These are phyloP conservation scores for Tholera decimalis DNA, from an alignment of 2,888 invertebrate genomes.

Conservation along the genomic window DNA sequence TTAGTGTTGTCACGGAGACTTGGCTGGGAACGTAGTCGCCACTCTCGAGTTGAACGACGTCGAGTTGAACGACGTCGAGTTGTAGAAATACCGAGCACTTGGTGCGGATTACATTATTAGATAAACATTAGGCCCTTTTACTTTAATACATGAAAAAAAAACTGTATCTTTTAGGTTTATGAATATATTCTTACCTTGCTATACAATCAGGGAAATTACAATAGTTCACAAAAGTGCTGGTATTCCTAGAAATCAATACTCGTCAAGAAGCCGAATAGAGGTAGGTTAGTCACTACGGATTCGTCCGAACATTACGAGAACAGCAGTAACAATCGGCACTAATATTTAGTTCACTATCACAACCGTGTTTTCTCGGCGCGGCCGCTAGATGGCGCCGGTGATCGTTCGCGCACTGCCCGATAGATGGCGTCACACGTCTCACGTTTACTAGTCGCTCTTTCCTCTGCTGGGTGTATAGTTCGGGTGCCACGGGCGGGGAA, in stretches of 20 bases:
- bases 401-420: slow-evolving; percentile 59
- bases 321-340: slow-evolving; percentile 71
- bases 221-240: slow-evolving; percentile 78
- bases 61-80: slow-evolving; percentile 43
- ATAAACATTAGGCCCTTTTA: slow-evolving; percentile 69
- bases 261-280: slow-evolving; percentile 70
- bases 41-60: slow-evolving; percentile 49
- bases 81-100: slow-evolving; percentile 79
- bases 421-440: slow-evolving; percentile 69
- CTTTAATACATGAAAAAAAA: slow-evolving; percentile 58
- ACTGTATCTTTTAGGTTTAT: slow-evolving; percentile 47
- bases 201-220: slow-evolving; percentile 49
- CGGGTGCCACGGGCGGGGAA: slow-evolving; percentile 57
- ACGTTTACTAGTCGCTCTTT: slow-evolving; percentile 62
- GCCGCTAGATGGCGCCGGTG: slow-evolving; percentile 76
- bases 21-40: slow-evolving; percentile 50
- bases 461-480: slow-evolving; percentile 50
- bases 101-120: slow-evolving; percentile 69
- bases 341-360: slow-evolving; percentile 78
- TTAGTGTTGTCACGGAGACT: slow-evolving; percentile 54
- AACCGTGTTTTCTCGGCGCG: slow-evolving; percentile 76
- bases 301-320: slow-evolving; percentile 59
- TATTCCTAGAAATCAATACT: slow-evolving; percentile 72
- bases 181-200: slow-evolving; percentile 61
- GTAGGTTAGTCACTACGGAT: slow-evolving; percentile 65